phyloP scores from a whole-genome alignment of 2,113 vertebrate genomes.

The Chaetops frenatus region DNA sequence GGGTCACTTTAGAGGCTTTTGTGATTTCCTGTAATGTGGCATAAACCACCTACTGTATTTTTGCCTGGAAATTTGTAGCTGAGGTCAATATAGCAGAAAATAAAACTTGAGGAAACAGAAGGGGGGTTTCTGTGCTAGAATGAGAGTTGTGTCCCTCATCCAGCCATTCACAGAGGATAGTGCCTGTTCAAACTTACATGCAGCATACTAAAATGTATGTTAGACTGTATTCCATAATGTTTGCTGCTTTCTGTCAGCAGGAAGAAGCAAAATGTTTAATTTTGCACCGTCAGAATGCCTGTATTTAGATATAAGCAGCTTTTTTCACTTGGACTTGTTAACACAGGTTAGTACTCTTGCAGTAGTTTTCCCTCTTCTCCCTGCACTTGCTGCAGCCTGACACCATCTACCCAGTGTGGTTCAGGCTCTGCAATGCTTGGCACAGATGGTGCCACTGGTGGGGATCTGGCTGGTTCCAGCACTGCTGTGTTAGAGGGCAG shows the following conservation, averaged over 20 bases:
- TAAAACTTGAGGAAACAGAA: background rate
- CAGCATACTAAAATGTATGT: background rate
- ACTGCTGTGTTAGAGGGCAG: background rate
- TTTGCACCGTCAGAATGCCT: background rate
- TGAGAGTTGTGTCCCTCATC: background rate
- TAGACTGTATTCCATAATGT: background rate
- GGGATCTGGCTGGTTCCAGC: background rate
- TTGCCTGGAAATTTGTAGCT: background rate
- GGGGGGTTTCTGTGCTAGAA: background rate
- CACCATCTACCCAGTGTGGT: fast-evolving
- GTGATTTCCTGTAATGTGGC: background rate
- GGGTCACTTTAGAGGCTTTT: background rate
- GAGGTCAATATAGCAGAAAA: background rate
- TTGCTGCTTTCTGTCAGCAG: background rate
- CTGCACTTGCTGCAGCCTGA: fast-evolving
- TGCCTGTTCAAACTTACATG: background rate
- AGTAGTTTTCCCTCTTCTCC: background rate
- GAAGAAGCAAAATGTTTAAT: background rate
- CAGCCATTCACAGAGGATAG: background rate
- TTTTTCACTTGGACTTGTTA: background rate
- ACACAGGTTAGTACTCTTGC: background rate
- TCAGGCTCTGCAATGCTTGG: background rate
- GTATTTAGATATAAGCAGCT: background rate
- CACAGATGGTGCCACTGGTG: background rate
- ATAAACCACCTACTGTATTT: background rate